Conservation (phyloP, 2,888 invertebrate genomes). For the Sesia bembeciformis region DNA sequence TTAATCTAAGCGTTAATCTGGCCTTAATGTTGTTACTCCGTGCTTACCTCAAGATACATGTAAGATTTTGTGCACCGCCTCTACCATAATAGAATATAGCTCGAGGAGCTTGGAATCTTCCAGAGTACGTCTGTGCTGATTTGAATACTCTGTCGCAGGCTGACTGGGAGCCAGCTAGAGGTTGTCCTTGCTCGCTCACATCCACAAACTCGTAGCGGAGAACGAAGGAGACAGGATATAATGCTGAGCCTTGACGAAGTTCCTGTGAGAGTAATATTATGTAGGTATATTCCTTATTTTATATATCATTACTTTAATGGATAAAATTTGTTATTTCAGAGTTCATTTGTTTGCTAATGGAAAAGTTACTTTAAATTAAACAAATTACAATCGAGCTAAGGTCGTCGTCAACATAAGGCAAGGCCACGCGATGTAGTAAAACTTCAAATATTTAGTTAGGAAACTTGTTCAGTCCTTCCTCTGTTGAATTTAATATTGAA, state of each 20-base stretch:
- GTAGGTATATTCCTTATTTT: not conserved
- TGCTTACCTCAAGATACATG: conserved; percentile 78
- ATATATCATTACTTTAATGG: too few relatives aligned
- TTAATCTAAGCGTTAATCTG: not conserved
- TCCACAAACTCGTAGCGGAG: conserved; percentile 90
- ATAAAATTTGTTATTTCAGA: not conserved
- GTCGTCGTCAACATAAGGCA: conserved; percentile 24
- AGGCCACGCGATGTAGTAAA: conserved; percentile 40
- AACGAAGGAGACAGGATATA: conserved; percentile 84
- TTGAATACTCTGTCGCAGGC: conserved; percentile 78
- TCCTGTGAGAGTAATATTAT: conserved; percentile 44
- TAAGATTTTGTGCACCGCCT: conserved; percentile 84
- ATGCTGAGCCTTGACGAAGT: conserved; percentile 83
- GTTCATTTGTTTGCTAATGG: conserved; percentile 2
- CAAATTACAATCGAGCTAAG: conserved; percentile 13
- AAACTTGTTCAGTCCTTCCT: conserved; percentile 58
- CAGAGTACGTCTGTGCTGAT: conserved; percentile 69
- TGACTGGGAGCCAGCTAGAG: conserved; percentile 71
- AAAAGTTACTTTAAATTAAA: conserved; percentile 3
- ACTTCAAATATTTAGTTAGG: conserved; percentile 68
- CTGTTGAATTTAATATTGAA: conserved; percentile 68
- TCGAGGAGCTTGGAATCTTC: conserved; percentile 82
- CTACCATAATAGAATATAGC: conserved; percentile 89
- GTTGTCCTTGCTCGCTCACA: conserved; percentile 78
- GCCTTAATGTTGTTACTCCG: not conserved